A percentile compares a stretch with the other conserved stretches of the same genome.
Evolutionary conservation across 37 sponge, comb jelly and placozoan species (phyloP).

Genomic region (Beroe forskalii): DNA sequence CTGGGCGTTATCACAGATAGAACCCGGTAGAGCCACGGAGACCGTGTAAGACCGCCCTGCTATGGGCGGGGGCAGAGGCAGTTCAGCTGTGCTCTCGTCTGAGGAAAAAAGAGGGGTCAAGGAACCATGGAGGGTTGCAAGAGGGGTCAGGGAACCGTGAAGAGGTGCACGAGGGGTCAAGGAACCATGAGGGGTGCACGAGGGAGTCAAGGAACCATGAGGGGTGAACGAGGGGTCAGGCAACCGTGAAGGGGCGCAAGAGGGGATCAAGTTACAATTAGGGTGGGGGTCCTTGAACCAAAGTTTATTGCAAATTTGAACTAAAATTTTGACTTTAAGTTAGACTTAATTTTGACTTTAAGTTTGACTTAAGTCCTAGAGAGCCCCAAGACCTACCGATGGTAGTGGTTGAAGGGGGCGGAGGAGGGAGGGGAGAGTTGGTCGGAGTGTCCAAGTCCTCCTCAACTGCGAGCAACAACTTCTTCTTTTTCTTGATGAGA

Average conservation of each 20-base stretch:
- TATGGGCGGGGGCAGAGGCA: constrained; percentile 37
- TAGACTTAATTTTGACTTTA: no score
- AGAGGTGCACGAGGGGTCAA: constrained; percentile 72
- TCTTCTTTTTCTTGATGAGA: background rate
- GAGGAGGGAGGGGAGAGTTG: constrained; percentile 53
- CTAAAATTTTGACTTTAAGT: no score
- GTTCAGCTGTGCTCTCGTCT: background rate
- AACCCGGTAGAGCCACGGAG: constrained; percentile 94
- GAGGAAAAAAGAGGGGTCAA: constrained; percentile 35
- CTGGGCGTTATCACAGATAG: constrained; percentile 88
- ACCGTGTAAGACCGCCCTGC: constrained; percentile 72
- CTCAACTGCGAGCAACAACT: background rate
- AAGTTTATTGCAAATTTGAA: no score
- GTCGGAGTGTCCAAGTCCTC: constrained; percentile 42
- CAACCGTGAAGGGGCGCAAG: no score
- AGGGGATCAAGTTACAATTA: no score
- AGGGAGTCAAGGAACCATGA: background rate
- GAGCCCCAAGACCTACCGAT: no score
- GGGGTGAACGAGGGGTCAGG: no score
- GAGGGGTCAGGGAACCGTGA: constrained; percentile 94
- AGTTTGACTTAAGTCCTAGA: no score
- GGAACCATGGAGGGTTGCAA: constrained; percentile 86
- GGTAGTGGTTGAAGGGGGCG: background rate
- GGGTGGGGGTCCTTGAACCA: no score
- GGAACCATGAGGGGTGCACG: background rate